Percentiles rank a stretch among this genome's conserved stretches.
phyloP scores from a whole-genome alignment of 2,888 invertebrate genomes.

The Lamellibrachia columna region DNA sequence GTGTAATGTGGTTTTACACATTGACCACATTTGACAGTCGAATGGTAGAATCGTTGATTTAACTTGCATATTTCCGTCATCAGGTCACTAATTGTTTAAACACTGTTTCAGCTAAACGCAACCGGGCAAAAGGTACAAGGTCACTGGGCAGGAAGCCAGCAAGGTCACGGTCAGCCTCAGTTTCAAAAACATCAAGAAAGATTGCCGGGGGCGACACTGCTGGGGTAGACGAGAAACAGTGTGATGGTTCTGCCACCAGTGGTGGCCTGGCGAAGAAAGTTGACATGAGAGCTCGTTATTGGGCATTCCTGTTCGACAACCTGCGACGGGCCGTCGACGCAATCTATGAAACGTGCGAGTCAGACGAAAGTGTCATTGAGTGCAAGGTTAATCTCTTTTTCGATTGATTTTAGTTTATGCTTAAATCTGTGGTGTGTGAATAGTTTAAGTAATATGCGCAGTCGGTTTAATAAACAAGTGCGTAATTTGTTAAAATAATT shows the following conservation, averaged over 20 bases:
- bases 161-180: slow-evolving; percentile 21
- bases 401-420: neutral
- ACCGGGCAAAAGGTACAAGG: neutral
- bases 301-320: slow-evolving; percentile 95
- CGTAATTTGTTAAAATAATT: too few relatives aligned
- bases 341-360: slow-evolving; percentile 94
- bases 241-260: neutral
- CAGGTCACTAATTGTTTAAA: neutral
- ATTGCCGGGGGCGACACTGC: neutral
- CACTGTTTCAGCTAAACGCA: neutral
- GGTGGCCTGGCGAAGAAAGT: slow-evolving; percentile 46
- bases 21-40: neutral
- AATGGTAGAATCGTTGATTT: neutral
- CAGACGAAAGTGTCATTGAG: slow-evolving; percentile 91
- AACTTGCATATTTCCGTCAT: neutral
- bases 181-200: neutral
- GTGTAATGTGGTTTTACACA: too few relatives aligned
- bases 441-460: too few relatives aligned
- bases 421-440: neutral
- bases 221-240: neutral
- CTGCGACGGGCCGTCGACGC: slow-evolving; percentile 91
- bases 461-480: too few relatives aligned
- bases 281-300: slow-evolving; percentile 89
- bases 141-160: slow-evolving; percentile 21
- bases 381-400: slow-evolving; percentile 71